Percentiles rank a stretch among this genome's conserved stretches.
These are phyloP conservation scores for Coregonus clupeaformis DNA, from an alignment of 2,113 vertebrate genomes.

Conservation along the genomic window DNA sequence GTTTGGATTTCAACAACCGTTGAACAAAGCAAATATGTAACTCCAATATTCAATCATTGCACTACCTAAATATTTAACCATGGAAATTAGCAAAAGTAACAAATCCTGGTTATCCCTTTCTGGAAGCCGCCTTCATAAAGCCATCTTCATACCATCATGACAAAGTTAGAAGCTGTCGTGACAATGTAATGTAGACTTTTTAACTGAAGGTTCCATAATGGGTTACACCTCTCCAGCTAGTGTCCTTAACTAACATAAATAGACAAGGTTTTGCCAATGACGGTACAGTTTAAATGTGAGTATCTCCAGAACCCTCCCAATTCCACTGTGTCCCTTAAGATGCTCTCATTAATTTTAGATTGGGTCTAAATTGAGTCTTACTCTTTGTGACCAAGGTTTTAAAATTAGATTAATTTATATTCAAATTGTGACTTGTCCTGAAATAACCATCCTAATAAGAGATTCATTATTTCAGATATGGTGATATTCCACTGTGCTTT, in stretches of 20 bases:
- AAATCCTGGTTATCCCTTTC: too few relatives aligned
- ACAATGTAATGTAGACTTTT: too few relatives aligned
- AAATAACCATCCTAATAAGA: conserved; percentile 64
- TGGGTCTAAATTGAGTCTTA: conserved; percentile 74
- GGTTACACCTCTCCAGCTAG: background rate
- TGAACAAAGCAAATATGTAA: conserved; percentile 42
- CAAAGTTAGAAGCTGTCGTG: too few relatives aligned
- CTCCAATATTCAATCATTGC: conserved; percentile 24
- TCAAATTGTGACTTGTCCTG: conserved; percentile 54
- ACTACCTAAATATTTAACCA: background rate
- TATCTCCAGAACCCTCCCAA: conserved; percentile 35
- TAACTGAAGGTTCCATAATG: background rate
- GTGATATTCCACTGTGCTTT: conserved; percentile 53
- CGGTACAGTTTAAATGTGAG: conserved; percentile 52
- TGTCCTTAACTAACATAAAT: background rate
- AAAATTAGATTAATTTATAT: conserved; percentile 76
- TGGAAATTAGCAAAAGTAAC: background rate
- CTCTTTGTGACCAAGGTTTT: conserved; percentile 66
- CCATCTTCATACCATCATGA: too few relatives aligned
- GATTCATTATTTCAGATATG: conserved; percentile 68
- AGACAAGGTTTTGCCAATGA: conserved; percentile 40
- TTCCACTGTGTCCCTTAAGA: conserved; percentile 57
- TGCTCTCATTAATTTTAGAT: conserved; percentile 77
- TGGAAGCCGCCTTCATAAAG: too few relatives aligned
- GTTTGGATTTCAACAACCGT: conserved; percentile 36